Evolutionary conservation across 2,113 vertebrate genomes (phyloP), one percentile per base, ranked within the genome.

Genomic region (Anser cygnoides): DNA sequence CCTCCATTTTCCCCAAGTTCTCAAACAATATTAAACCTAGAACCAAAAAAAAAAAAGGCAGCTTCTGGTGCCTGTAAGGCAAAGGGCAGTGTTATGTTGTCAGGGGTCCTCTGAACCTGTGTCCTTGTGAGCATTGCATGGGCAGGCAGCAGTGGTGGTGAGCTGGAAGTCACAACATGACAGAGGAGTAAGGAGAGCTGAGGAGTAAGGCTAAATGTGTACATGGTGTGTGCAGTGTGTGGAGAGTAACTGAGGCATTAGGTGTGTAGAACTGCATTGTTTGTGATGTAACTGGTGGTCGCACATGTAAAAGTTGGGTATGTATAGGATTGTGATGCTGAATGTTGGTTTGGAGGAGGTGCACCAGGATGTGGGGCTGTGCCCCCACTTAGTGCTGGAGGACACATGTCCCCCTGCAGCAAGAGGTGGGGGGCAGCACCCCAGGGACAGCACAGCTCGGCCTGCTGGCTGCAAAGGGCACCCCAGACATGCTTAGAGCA

Each of bases 221-320:
- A 10, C 13, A 6, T 50, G 22, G 22, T 25, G 23, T 13, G 12
- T 52, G 50, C 50, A 7, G 12, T 44, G 50, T 26, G 8, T 25
- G 50, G 23, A 52, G 23, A 52, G 23, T 14, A 52, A 52, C 50
- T 52, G 28, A 20, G 19, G 23, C 23, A 52, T 25, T 25, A 23
- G 12, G 7, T 52, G 11, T 52, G 22, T 25, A 52, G 23, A 52
- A 25, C 50, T 52, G 50, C 23, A 13, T 52, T 25, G 3, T 10
- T 52, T 52, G 3, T 13, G n/a, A 28, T 3, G 2, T 8, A 26
- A 9, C 37, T 44, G 21, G 10, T 11, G 11, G 44, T 11, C n/a
- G 5, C 1, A 7, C 10, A 13, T 33, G 13, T 37, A 22, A 68
- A 75, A 12, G 23, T 20, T 3, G 2, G 6, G 3, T 61, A 8